Percentiles rank a stretch among this genome's conserved stretches.
These are phyloP conservation scores for Zonotrichia leucophrys DNA, from an alignment of 2,113 vertebrate species.

Conservation along the genomic window DNA sequence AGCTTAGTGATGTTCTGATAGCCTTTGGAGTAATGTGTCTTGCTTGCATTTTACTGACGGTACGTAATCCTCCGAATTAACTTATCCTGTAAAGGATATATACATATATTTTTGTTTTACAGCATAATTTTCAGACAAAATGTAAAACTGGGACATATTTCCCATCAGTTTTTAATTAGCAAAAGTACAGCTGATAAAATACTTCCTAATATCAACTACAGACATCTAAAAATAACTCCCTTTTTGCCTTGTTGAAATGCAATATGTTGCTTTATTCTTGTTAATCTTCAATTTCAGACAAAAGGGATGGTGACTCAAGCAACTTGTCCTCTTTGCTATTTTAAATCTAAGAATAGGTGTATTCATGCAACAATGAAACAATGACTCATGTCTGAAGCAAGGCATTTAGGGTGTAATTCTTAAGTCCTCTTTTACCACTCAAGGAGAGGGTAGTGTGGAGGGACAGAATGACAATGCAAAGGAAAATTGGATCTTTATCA, in stretches of 20 bases:
- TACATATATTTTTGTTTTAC: neutral
- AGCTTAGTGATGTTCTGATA: neutral
- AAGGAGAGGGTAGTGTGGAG: neutral
- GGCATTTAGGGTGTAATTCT: neutral
- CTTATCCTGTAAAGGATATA: neutral
- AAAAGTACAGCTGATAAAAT: neutral
- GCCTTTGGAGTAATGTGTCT: neutral
- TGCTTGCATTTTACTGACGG: neutral
- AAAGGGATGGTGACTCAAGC: neutral
- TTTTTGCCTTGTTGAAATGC: neutral
- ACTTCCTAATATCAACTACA: neutral
- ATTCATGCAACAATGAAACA: neutral
- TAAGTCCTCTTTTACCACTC: neutral
- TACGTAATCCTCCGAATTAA: neutral
- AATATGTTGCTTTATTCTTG: neutral
- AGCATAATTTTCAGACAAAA: neutral
- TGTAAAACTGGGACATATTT: neutral
- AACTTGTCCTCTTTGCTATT: neutral
- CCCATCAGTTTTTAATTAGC: neutral
- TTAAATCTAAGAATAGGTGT: neutral
- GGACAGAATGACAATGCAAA: neutral
- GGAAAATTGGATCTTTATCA: neutral
- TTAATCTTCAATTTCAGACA: neutral
- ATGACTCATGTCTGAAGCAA: neutral
- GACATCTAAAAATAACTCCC: neutral